A percentile compares a stretch with the other conserved stretches of the same genome.
Conservation (phyloP, 1,140 invertebrate species). For the Plectus sambesii region DNA sequence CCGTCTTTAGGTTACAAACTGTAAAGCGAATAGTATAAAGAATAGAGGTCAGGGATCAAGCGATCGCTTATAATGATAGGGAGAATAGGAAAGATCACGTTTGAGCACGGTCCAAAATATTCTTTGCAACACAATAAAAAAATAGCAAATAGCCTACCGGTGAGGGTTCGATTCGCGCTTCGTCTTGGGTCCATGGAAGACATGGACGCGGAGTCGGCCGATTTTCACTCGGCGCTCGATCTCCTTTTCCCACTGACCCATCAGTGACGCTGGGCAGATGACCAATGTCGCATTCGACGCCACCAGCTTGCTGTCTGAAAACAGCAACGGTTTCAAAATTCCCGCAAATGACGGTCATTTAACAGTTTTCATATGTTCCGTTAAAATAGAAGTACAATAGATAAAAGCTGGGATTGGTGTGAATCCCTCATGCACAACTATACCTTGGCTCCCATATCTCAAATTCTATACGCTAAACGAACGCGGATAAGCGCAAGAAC, state of each 20-base stretch:
- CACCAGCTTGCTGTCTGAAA: constrained; percentile 31
- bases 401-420: background rate
- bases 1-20: too few species aligned
- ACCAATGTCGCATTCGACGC: constrained; percentile 61
- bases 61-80: too few species aligned
- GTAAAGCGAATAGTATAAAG: too few species aligned
- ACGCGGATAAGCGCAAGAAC: too few species aligned
- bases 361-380: background rate
- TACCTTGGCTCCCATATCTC: constrained; percentile 1
- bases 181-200: constrained; percentile 67
- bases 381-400: background rate
- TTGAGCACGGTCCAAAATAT: constrained; percentile 2
- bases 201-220: constrained; percentile 55
- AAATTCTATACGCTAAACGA: too few species aligned
- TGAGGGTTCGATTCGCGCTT: constrained; percentile 53
- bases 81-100: constrained; percentile 30
- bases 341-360: constrained; percentile 22
- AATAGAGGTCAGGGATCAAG: too few species aligned
- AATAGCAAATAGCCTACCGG: constrained; percentile 12
- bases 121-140: background rate
- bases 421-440: constrained; percentile 12
- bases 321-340: background rate
- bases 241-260: constrained; percentile 73
- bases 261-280: constrained; percentile 66
- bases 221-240: constrained; percentile 57